Conservation (phyloP, 2,797 vertebrate species). For the Hydrophis major region DNA sequence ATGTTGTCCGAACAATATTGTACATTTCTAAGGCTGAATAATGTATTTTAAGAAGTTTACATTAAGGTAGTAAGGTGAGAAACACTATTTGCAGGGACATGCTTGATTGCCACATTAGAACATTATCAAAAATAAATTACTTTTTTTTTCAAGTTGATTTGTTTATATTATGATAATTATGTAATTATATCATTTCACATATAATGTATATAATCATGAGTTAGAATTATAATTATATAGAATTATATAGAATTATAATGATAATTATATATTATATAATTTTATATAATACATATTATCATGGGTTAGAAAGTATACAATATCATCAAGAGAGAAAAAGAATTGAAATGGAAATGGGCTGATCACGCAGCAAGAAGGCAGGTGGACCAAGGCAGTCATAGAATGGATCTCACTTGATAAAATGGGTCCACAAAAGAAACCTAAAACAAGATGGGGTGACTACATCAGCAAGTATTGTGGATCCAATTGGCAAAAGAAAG, state of each 20-base stretch:
- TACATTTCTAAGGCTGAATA: not conserved
- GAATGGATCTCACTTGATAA: not conserved
- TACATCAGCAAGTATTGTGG: not conserved
- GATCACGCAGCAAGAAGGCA: not conserved
- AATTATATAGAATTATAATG: no score
- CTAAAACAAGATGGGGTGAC: not conserved
- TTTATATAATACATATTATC: not conserved
- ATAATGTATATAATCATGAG: no score
- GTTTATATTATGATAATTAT: no score
- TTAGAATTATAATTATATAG: no score
- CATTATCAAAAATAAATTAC: not conserved
- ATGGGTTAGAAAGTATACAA: not conserved
- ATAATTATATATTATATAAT: no score
- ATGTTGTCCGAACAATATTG: not conserved
- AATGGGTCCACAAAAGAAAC: not conserved
- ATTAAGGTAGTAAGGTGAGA: not conserved
- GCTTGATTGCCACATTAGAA: not conserved
- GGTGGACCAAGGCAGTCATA: not conserved
- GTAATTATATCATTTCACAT: no score
- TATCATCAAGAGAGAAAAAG: no score
- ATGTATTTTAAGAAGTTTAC: not conserved
- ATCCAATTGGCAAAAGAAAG: not conserved
- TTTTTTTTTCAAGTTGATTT: no score
- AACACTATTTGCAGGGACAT: not conserved
- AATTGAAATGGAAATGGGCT: not conserved